These are phyloP conservation scores for Julus scanicus DNA, from an alignment of 2,888 invertebrate genomes.

Conservation along the genomic window DNA sequence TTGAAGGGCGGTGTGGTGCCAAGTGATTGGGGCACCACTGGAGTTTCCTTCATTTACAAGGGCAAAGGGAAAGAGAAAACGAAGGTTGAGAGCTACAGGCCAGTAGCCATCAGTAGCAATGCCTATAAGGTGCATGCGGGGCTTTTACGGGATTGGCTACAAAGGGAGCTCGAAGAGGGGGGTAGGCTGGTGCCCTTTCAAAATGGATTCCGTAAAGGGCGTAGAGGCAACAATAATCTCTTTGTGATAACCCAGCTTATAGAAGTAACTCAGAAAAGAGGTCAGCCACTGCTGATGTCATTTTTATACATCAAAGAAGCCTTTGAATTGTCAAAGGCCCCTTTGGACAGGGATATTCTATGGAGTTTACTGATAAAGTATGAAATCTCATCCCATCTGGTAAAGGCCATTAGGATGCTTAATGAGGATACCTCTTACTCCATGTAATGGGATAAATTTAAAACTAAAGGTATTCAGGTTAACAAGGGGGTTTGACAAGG, in stretches of 20 bases:
- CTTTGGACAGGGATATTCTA: background rate
- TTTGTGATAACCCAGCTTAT: background rate
- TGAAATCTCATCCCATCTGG: no score
- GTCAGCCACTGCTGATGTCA: background rate
- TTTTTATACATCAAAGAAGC: background rate
- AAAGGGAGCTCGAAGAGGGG: background rate
- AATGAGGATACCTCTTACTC: background rate
- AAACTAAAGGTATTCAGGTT: background rate
- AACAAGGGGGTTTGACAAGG: background rate
- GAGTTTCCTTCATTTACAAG: no score
- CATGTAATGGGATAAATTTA: background rate
- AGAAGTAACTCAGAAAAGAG: background rate
- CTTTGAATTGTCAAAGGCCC: no score
- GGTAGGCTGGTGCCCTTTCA: background rate
- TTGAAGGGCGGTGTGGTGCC: background rate
- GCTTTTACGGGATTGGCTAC: background rate
- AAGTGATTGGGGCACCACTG: background rate
- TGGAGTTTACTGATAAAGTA: no score
- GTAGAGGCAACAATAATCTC: background rate
- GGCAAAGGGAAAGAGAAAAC: no score
- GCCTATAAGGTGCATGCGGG: no score
- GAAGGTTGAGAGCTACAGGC: no score
- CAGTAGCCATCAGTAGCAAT: no score
- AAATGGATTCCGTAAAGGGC: background rate
- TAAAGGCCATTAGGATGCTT: no score